Evolutionary conservation across 2,113 vertebrate species (phyloP).

Genomic region (Ailurus styani): DNA sequence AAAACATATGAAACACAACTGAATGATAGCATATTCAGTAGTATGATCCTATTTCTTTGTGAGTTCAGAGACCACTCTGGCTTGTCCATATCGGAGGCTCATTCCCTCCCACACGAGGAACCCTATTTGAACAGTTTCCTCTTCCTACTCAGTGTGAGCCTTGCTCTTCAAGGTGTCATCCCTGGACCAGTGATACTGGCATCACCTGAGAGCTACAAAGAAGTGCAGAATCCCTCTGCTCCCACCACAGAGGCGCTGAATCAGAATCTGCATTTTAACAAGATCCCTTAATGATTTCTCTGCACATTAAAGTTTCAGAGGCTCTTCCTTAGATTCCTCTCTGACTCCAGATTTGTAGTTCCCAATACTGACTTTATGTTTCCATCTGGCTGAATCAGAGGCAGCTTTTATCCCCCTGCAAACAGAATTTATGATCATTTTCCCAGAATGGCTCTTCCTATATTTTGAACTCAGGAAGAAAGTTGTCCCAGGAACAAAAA

Average conservation of each 20-base stretch:
- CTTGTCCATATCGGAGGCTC: neutral
- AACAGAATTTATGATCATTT: neutral
- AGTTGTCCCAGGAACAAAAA: neutral
- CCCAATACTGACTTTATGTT: neutral
- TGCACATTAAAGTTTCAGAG: neutral
- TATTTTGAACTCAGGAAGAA: conserved; percentile 26
- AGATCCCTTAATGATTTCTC: neutral
- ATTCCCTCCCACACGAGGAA: neutral
- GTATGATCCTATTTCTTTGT: neutral
- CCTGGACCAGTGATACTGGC: neutral
- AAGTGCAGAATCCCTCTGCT: neutral
- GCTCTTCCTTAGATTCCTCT: neutral
- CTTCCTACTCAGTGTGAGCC: neutral
- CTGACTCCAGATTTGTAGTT: neutral
- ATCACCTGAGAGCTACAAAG: neutral
- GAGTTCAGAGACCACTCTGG: neutral
- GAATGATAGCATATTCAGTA: neutral
- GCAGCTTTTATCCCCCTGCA: neutral
- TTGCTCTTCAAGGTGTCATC: neutral
- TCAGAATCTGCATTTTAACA: neutral
- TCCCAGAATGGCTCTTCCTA: neutral
- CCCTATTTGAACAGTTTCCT: neutral
- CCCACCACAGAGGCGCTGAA: neutral
- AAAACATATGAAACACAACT: neutral
- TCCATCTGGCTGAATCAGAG: neutral